Base-by-base conservation (phyloP, 1,140 invertebrate genomes). In the Maconellicoccus hirsutus region DNA sequence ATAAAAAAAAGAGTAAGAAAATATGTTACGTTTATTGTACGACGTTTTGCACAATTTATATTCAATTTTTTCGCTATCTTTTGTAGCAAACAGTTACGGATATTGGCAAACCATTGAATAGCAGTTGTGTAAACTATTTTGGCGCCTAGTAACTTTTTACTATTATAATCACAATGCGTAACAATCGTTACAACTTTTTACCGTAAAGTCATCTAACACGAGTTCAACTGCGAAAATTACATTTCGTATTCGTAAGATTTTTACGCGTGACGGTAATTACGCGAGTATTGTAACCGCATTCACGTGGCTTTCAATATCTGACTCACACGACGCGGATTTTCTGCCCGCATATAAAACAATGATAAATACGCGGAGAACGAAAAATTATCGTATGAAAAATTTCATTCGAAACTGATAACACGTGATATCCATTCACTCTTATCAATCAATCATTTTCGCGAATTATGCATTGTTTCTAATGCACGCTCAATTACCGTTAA, bases 401-500 rank as follows among this genome's bases (percentile, higher is more conserved):
- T 23, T 10, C 21, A 66, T 23, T 25, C 21, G 61, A 66, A 66
- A 66, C 25, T 25, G 61, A 25, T 66, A 66, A 66, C 61, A 26
- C 16, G 25, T 66, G 22, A 66, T 23, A 23, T 66, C 61, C 61
- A 66, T 66, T 66, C 61, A 16, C 19, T 25, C 25, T 66, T 66
- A 23, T 66, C 61, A 66, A 66, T 66, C 61, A 66, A 66, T 66
- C 61, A 66, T 66, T 66, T 66, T 22, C 7, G 61, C 10, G 10
- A 66, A 66, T 66, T 23, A 25, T 25, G 61, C 22, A 66, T 66
- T 66, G 61, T 66, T 26, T 66, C 21, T 66, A 66, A 66, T 66
- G 61, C 61, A 66, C 61, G 61, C 61, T 66, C 21, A 66, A 66
- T 66, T 66, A 66, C 61, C 61, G 61, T 23, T 66, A 66, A 66